These are phyloP conservation scores for Mormyrops attenuatus DNA, from an alignment of 2,797 vertebrate species.

Conservation along the genomic window DNA sequence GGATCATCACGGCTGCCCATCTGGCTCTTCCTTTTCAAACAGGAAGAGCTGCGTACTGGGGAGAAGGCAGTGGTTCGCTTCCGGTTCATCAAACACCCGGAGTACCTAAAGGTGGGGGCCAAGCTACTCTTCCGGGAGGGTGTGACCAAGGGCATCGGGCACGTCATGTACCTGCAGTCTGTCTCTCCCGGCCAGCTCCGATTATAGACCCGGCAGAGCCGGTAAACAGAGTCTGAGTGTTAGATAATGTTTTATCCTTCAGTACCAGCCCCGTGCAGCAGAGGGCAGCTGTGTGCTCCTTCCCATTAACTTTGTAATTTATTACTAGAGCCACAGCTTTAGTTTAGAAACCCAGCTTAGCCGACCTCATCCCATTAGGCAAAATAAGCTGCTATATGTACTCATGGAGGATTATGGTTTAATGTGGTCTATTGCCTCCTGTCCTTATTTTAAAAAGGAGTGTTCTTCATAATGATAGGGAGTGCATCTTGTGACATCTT, in stretches of 20 bases:
- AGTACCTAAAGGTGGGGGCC: conserved; percentile 92
- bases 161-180: conserved; percentile 84
- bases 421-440: neutral
- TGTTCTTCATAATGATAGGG: neutral
- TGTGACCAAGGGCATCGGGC: conserved; percentile 95
- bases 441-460: neutral
- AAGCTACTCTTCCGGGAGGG: conserved; percentile 95
- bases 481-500: neutral
- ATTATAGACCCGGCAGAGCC: conserved; percentile 20
- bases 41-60: conserved; percentile 93
- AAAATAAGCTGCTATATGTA: neutral
- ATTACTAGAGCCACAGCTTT: neutral
- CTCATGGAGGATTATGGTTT: neutral
- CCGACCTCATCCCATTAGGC: neutral
- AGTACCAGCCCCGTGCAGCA: neutral
- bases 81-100: conserved; percentile 94
- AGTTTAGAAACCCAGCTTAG: neutral
- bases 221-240: neutral
- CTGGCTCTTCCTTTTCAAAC: conserved; percentile 12
- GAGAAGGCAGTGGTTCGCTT: conserved; percentile 94
- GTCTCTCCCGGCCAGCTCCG: conserved; percentile 50
- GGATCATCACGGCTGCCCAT: neutral
- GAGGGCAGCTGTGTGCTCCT: neutral
- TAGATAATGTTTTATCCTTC: neutral
- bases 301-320: neutral